Base-by-base conservation (phyloP, 2,888 invertebrate species). In the Idaea straminata region DNA sequence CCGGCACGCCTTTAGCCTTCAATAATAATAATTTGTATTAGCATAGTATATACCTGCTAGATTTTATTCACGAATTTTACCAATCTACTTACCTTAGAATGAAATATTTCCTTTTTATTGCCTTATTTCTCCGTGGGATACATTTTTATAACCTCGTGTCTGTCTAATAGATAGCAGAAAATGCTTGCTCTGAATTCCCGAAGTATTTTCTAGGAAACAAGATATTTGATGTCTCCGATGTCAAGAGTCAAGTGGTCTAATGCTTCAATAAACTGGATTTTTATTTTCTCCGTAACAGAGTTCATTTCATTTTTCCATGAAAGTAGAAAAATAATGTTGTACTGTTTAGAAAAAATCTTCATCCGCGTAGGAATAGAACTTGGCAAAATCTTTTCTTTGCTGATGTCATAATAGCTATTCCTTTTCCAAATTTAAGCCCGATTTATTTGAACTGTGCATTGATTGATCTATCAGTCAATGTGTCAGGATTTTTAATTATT, bases 21-120 rank as follows among this genome's bases (percentile, higher is more conserved):
- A 47, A 47, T 47, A 47, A 47, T 47, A 47, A 13, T 47, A 13
- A 47, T 13, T 47, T 7, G 47, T 47, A 13, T 47, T 47, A 47
- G 7, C 47, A 47, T 47, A 10, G 7, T 4, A 7, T 13, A 6
- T 47, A 67, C 67, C 65, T 62, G 71, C 69, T 64, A 62, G 61
- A 69, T 72, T 74, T 74, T 75, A 72, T 72, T 72, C 65, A 64
- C 65, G 16, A 68, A 68, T 66, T 67, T 64, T 62, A 38, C 64
- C 62, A 68, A 68, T 71, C 47, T 10, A 47, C 10, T 25, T 25
- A 25, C 25, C 25, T 25, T 25, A 1, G 47, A 47, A 47, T 47
- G 13, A 13, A 13, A 13, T 10, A 7, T 47, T 47, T 47, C 47
- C 47, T 47, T 13, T 13, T 6, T 47, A 47, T 47, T 47, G 47